phyloP scores from a whole-genome alignment of 2,888 invertebrate genomes.

The Rotaria magnacalcarata region DNA sequence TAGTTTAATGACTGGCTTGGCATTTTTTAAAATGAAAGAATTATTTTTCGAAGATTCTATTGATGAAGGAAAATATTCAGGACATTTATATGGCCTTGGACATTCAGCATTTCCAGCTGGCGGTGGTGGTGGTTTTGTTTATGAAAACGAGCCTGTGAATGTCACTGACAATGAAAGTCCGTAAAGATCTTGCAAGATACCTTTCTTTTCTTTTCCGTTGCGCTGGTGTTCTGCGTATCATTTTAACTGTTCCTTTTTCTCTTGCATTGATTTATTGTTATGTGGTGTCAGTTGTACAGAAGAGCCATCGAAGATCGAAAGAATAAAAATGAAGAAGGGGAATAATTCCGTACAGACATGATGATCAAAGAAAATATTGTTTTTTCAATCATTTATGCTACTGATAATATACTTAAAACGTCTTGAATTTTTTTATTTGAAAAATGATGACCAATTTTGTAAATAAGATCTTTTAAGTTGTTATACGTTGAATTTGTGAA shows the following conservation, averaged over 20 bases:
- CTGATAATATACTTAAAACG: too few relatives aligned
- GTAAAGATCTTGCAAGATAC: background rate
- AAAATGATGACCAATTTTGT: too few relatives aligned
- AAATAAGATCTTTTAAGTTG: too few relatives aligned
- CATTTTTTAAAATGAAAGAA: conserved; percentile 47
- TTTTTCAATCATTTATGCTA: too few relatives aligned
- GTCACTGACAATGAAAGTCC: background rate
- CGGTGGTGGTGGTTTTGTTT: background rate
- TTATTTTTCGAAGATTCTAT: conserved; percentile 98
- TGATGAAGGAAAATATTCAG: conserved; percentile 90
- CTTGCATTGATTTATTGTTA: background rate
- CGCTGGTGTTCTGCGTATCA: background rate
- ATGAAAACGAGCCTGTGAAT: background rate
- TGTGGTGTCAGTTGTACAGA: background rate
- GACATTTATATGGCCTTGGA: conserved; percentile 67
- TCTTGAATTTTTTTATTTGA: too few relatives aligned
- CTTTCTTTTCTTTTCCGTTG: background rate
- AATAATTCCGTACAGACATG: background rate
- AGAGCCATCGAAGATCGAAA: conserved; percentile 18
- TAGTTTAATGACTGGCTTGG: conserved; percentile 47
- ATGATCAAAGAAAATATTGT: too few relatives aligned
- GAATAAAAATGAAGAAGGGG: background rate
- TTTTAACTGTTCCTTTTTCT: background rate
- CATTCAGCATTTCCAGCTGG: conserved; percentile 12
- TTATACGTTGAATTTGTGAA: too few relatives aligned